Conservation (phyloP, 2,113 vertebrate species). For the Phoxinus phoxinus region DNA sequence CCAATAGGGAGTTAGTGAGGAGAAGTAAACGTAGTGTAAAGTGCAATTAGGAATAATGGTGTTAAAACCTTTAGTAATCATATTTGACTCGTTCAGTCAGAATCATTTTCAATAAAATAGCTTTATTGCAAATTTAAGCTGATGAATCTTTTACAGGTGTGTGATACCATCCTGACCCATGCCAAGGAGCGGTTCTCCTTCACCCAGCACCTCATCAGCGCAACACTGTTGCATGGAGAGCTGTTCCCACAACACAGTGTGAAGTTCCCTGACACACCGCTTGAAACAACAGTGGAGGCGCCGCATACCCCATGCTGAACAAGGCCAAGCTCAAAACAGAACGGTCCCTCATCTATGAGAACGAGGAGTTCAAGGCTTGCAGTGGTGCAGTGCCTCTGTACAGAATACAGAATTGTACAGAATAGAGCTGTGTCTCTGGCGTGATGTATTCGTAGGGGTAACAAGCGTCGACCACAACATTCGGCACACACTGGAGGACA, state of each 20-base stretch:
- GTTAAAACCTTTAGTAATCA: too few relatives aligned
- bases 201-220: neutral
- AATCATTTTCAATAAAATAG: too few relatives aligned
- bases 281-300: neutral
- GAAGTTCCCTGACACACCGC: neutral
- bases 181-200: neutral
- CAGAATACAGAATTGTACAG: too few relatives aligned
- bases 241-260: neutral
- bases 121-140: too few relatives aligned
- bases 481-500: neutral
- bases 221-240: neutral
- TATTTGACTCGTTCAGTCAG: too few relatives aligned
- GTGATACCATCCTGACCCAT: neutral
- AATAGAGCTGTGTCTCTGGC: neutral
- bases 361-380: too few relatives aligned
- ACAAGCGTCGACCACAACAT: neutral
- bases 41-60: too few relatives aligned
- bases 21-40: too few relatives aligned
- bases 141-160: too few relatives aligned
- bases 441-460: neutral
- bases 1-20: too few relatives aligned
- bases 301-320: neutral
- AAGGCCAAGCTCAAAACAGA: slow-evolving; percentile 7
- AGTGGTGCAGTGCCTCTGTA: too few relatives aligned
- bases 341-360: too few relatives aligned